These are phyloP conservation scores for Drosophila kurseongensis DNA, from an alignment of 1,140 invertebrate species.

Conservation along the genomic window DNA sequence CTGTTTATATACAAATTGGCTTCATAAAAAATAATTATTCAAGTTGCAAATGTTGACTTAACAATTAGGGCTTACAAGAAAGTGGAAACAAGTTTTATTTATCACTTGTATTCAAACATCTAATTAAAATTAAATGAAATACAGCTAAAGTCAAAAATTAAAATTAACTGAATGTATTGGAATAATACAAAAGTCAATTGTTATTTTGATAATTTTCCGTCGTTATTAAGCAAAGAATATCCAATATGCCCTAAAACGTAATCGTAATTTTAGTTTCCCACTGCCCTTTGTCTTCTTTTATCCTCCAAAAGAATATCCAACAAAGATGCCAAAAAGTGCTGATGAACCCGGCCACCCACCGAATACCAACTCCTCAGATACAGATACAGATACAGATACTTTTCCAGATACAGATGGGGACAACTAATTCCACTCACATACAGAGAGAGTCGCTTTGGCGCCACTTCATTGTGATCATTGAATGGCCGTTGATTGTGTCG, in stretches of 20 bases:
- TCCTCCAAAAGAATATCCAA: conserved; percentile 30
- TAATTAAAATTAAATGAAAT: not conserved
- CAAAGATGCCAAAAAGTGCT: conserved; percentile 74
- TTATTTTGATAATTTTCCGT: not conserved
- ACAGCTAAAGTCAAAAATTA: not conserved
- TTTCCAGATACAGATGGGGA: conserved; percentile 16
- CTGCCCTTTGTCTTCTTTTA: conserved; percentile 28
- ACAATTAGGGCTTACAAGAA: too few relatives aligned
- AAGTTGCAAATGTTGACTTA: too few relatives aligned
- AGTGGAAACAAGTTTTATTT: too few relatives aligned
- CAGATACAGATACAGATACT: conserved; percentile 6
- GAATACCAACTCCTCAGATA: conserved; percentile 5
- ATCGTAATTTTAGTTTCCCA: not conserved
- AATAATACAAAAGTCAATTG: not conserved
- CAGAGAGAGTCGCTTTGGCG: conserved; percentile 34
- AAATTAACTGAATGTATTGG: not conserved
- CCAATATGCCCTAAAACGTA: too few relatives aligned
- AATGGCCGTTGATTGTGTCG: conserved; percentile 72
- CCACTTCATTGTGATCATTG: conserved; percentile 73
- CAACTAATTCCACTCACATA: conserved; percentile 21
- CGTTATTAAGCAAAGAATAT: not conserved
- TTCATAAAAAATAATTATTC: not conserved
- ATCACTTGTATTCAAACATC: too few relatives aligned
- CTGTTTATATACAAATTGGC: not conserved
- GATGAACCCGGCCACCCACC: conserved; percentile 60